Base-by-base conservation (phyloP, 2,113 vertebrate species). In the Dasyprocta punctata region DNA sequence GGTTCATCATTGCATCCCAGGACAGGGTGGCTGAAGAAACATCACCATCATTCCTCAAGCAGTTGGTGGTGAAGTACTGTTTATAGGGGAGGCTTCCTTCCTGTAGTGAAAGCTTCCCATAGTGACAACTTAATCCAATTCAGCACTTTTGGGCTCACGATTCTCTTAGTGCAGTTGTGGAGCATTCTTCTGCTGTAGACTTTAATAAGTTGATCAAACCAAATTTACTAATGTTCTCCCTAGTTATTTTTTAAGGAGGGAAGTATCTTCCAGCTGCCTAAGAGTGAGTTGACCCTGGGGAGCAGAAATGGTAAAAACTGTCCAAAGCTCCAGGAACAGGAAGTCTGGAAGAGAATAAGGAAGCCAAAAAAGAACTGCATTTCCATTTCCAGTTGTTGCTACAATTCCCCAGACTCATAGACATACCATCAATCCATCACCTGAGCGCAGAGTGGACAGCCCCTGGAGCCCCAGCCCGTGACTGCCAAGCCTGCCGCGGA, bases 161-260 rank as follows among this genome's bases (percentile, higher is more conserved):
- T 95, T 82, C 36, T 67, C 26, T 77, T 65, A 58, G 5, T 67
- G 16, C 22, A 94, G n/a, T 71, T 82, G 52, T 54, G 38, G 60
- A 49, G 4, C 2, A 49, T 67, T 67, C 92, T 19, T 67, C 47
- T 22, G 47, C 49, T 69, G 86, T 20, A 96, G 54, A 69, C 17
- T 63, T 80, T 80, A 56, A 83, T 24, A 56, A 49, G 14, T 61
- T 78, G 41, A 67, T 47, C 36, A 65, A 86, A 60, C 8, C 41
- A 92, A 92, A 93, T 78, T 89, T 93, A 26, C 11, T 93, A 26
- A 65, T 82, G 41, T 81, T 60, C n/a, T 85, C 52, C 56, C 67
- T 13, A 75, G 60, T 63, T 95, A n/a, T 47, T 94, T 88, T 91
- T 78, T 20, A 89, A 97, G 78, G 52, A 71, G 49, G 94, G 5